A percentile compares a stretch with the other conserved stretches of the same genome.
These are phyloP conservation scores for Polydrusus pterygomalis DNA, from an alignment of 2,888 invertebrate genomes.

Conservation along the genomic window DNA sequence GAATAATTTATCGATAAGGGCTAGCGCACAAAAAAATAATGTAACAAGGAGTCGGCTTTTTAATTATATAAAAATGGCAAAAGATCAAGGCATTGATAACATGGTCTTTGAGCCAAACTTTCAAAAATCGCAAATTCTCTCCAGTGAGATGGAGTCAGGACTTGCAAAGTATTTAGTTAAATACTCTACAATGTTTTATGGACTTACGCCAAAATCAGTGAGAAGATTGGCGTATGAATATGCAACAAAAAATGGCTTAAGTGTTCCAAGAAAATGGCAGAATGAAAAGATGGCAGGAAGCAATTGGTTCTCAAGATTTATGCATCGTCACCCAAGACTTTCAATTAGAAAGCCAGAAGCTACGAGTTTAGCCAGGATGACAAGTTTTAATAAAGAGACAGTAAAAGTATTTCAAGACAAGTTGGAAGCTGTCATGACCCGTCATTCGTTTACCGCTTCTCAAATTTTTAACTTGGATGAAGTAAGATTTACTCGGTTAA, in stretches of 20 bases:
- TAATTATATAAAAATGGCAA: not conserved
- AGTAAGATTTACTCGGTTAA: no score
- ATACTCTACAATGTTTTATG: conserved; percentile 31
- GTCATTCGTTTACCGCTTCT: no score
- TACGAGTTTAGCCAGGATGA: no score
- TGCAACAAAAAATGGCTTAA: not conserved
- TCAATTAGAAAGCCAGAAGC: no score
- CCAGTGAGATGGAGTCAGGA: conserved; percentile 19
- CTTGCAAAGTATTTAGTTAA: conserved; percentile 23
- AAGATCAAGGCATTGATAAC: not conserved
- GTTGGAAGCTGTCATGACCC: no score
- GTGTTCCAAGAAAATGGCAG: no score
- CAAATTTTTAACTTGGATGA: no score
- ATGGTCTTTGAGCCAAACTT: not conserved
- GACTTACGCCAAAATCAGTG: conserved; percentile 22
- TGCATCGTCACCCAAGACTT: no score
- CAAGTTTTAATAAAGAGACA: no score
- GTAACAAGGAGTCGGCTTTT: not conserved
- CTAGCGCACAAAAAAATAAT: not conserved
- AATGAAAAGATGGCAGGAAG: no score
- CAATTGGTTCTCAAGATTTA: no score
- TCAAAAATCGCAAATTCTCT: not conserved
- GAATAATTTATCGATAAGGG: not conserved
- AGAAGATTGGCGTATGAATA: not conserved
- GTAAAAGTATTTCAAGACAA: no score